Evolutionary conservation across 2,888 invertebrate species (phyloP).

Genomic region (Gari tellinella): DNA sequence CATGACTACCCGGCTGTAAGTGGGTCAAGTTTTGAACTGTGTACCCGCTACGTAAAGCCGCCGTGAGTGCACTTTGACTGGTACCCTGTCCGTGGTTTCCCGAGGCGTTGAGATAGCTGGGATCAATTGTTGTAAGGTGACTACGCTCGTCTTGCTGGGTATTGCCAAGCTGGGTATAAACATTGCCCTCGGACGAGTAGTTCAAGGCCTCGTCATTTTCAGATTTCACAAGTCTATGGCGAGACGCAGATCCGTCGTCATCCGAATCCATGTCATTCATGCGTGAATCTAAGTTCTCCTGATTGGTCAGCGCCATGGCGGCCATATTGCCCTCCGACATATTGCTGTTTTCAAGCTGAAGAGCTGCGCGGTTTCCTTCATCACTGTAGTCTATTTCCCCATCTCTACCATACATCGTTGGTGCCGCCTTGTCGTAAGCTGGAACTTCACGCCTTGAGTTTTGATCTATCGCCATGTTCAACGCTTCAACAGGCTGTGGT

Average conservation of each 20-base stretch:
- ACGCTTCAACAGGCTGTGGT: background rate
- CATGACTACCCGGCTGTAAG: slow-evolving; percentile 38
- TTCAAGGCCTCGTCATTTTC: slow-evolving; percentile 41
- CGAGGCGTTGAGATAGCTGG: slow-evolving; percentile 40
- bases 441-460: background rate
- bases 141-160: slow-evolving; percentile 20
- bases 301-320: slow-evolving; percentile 41
- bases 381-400: slow-evolving; percentile 29
- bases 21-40: slow-evolving; percentile 60
- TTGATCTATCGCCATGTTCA: background rate
- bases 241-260: background rate
- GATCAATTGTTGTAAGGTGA: slow-evolving; percentile 46
- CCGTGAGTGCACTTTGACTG: slow-evolving; percentile 47
- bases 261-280: slow-evolving; percentile 27
- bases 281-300: slow-evolving; percentile 45
- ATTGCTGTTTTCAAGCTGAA: slow-evolving; percentile 30
- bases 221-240: slow-evolving; percentile 25
- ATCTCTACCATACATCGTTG: too few relatives aligned
- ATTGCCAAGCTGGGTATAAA: slow-evolving; percentile 50
- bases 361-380: slow-evolving; percentile 47
- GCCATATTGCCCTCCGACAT: slow-evolving; percentile 57
- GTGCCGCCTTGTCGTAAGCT: background rate
- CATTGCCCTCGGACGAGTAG: slow-evolving; percentile 52
- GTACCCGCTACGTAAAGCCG: slow-evolving; percentile 61
- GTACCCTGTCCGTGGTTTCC: slow-evolving; percentile 20